Conservation (phyloP, 92 coral and sea anemone species). For the Micromussa lordhowensis region DNA sequence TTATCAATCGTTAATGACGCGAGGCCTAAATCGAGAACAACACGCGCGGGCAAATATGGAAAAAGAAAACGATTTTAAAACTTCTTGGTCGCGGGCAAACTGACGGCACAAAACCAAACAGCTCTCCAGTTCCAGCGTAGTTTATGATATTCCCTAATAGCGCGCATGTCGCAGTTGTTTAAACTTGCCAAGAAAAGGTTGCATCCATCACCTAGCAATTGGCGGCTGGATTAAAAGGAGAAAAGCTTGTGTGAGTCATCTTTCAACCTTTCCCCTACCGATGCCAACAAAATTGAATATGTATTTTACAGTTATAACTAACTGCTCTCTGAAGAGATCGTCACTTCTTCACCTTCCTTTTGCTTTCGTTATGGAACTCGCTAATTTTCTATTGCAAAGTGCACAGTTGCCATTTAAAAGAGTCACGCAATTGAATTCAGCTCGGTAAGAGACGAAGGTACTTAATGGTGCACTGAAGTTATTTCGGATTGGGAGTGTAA, state of each 20-base stretch:
- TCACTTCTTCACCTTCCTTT: not conserved
- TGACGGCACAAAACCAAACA: not conserved
- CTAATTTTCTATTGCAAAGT: not conserved
- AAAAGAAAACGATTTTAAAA: not conserved
- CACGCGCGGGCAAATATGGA: not conserved
- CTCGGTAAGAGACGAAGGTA: not conserved
- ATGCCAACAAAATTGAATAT: slow-evolving; percentile 3
- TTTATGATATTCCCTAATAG: slow-evolving; percentile 36
- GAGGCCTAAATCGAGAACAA: not conserved
- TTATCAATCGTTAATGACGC: not conserved
- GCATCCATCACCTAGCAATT: slow-evolving; percentile 6
- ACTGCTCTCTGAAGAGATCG: slow-evolving; percentile 11
- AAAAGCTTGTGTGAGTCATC: slow-evolving; percentile 29
- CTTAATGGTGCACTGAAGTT: not conserved
- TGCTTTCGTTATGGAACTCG: not conserved
- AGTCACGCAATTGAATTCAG: not conserved
- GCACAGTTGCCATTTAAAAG: not conserved
- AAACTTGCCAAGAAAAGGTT: slow-evolving; percentile 29
- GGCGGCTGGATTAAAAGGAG: not conserved
- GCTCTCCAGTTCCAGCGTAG: slow-evolving; percentile 16
- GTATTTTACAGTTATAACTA: slow-evolving; percentile 8
- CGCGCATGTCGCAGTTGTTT: slow-evolving; percentile 12
- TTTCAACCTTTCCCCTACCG: slow-evolving; percentile 25
- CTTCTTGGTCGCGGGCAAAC: not conserved
- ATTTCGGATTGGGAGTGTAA: slow-evolving; percentile 39